Base-by-base conservation (phyloP, 2,113 vertebrate species). In the Phyllostomus discolor region DNA sequence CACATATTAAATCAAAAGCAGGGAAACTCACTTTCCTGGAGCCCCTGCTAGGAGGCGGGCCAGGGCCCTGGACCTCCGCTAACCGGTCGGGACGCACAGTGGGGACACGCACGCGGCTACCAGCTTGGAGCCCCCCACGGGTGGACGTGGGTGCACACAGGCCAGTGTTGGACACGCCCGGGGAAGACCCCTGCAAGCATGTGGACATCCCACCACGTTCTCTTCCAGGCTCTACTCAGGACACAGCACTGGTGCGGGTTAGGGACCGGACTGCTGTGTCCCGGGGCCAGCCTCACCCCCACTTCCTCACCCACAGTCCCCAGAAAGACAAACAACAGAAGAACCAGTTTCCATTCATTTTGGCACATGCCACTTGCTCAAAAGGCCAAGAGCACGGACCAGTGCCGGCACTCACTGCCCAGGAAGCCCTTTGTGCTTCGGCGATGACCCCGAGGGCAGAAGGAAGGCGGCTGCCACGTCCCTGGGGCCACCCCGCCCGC, bases 221-320 rank as follows among this genome's bases (percentile, higher is more conserved):
- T 20, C 35, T 35, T 22, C 28, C 20, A 0, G 0, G 6, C 24
- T 9, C 2, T 31, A 12, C 69, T 0, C 1, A 1, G 0, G 54
- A 35, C 0, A 1, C 1, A 15, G 41, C 64, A 16, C 1, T 3
- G 8, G 1, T 7, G 43, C 3, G 12, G 20, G 7, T 26, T 10
- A 10, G 16, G 35, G 12, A 4, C 35, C 0, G 33, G 20, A 1
- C 38, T 0, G 16, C 43, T 0, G 0, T 1, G 0, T 24, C 26
- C 59, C 9, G 59, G 57, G 4, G 12, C 22, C 78, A 22, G 54
- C 9, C 0, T 7, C 7, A 22, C 6, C 4, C 46, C 67, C 31
- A 24, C 31, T 7, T 38, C 48, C 67, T 57, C 46, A 0, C 2
- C 33, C 35, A 1, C 59, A 0, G 6, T 50, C 50, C 73, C 64